Evolutionary conservation across 2,888 invertebrate species (phyloP).

Genomic region (Campaea margaritaria): DNA sequence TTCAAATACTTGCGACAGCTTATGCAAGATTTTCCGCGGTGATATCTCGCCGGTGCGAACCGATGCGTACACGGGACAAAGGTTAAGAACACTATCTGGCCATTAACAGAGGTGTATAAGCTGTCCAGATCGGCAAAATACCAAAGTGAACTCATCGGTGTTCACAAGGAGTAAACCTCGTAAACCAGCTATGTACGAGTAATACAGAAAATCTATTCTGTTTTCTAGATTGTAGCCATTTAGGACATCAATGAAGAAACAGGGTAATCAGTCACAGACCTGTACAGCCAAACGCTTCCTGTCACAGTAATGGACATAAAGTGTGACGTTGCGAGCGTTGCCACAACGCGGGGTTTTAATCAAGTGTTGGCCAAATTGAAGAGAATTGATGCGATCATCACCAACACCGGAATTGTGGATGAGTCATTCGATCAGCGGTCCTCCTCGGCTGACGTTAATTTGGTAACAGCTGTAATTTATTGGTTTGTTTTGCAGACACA

Average conservation of each 20-base stretch:
- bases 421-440: constrained; percentile 47
- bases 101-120: too few species aligned
- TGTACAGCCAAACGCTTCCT: not conserved
- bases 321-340: constrained; percentile 33
- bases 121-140: too few species aligned
- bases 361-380: constrained; percentile 44
- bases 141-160: too few species aligned
- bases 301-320: constrained; percentile 6
- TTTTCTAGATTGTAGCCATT: not conserved
- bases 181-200: too few species aligned
- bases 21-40: too few species aligned
- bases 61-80: too few species aligned
- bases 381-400: constrained; percentile 52
- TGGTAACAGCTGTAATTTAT: constrained; percentile 39
- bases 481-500: not conserved
- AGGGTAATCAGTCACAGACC: not conserved
- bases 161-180: too few species aligned
- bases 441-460: constrained; percentile 49
- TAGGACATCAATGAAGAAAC: constrained; percentile 22
- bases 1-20: too few species aligned
- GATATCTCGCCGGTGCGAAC: too few species aligned
- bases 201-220: too few species aligned
- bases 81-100: too few species aligned
- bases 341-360: constrained; percentile 42
- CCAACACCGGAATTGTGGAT: constrained; percentile 52